phyloP scores from a whole-genome alignment of 2,113 vertebrate species.

The Puffinus mauretanicus region DNA sequence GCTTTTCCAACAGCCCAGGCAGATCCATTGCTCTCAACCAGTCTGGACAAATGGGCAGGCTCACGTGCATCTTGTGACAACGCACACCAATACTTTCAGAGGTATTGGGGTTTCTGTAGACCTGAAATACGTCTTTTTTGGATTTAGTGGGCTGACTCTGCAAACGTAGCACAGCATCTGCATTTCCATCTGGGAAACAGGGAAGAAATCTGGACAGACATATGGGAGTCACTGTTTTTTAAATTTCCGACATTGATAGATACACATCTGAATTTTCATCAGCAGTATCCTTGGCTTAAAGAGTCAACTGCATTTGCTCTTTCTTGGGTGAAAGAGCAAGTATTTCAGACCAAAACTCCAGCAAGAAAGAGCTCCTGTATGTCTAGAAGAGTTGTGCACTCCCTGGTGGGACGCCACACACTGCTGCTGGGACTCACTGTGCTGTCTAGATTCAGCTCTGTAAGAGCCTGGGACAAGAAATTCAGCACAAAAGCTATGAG shows the following conservation, averaged over 20 bases:
- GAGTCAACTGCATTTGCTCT: not conserved
- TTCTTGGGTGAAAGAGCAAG: not conserved
- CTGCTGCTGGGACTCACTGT: not conserved
- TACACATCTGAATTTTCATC: not conserved
- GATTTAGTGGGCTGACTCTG: not conserved
- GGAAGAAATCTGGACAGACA: conserved; percentile 30
- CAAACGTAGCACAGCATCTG: conserved; percentile 2
- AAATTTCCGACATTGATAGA: not conserved
- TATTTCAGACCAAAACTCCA: not conserved
- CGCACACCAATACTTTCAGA: not conserved
- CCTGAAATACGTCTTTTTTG: not conserved
- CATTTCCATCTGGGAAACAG: conserved; percentile 35
- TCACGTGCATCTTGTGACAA: not conserved
- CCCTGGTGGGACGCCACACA: not conserved
- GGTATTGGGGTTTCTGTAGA: not conserved
- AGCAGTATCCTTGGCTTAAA: not conserved
- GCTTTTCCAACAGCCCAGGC: not conserved
- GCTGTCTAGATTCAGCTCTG: not conserved
- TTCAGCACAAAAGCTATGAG: not conserved
- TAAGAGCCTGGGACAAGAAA: not conserved
- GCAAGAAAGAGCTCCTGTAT: not conserved
- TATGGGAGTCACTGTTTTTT: conserved; percentile 13
- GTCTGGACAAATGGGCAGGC: not conserved
- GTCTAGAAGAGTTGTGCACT: not conserved
- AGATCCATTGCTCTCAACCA: not conserved